Conservation (phyloP, 2,113 vertebrate species). For the Ahaetulla prasina region DNA sequence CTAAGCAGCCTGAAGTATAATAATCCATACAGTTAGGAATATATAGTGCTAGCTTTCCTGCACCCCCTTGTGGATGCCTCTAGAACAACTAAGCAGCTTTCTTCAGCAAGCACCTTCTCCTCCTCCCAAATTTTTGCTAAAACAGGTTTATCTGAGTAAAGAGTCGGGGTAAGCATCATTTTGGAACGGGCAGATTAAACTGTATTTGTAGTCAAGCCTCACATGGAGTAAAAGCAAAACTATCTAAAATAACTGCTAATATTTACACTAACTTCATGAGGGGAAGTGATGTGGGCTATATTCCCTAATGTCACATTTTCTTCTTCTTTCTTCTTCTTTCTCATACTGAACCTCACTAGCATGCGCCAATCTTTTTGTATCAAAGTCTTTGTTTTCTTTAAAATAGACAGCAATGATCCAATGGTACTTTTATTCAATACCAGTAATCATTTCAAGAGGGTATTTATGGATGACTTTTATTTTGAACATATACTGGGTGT, state of each 20-base stretch:
- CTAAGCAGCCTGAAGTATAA: not conserved
- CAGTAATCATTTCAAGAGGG: not conserved
- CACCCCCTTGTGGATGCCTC: not conserved
- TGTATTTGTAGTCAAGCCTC: not conserved
- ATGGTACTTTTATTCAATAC: not conserved
- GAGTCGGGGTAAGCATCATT: not conserved
- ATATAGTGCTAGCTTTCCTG: not conserved
- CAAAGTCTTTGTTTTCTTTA: not conserved
- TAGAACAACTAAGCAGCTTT: not conserved
- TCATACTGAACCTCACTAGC: not conserved
- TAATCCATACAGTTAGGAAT: rapidly evolving
- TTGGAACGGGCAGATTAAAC: not conserved
- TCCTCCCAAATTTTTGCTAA: not conserved
- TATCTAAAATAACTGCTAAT: not conserved
- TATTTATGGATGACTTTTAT: not conserved
- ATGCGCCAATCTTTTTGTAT: not conserved
- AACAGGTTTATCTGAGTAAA: not conserved
- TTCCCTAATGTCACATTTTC: not conserved
- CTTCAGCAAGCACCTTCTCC: not conserved
- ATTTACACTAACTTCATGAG: not conserved
- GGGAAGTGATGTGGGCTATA: not conserved
- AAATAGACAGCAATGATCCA: not conserved
- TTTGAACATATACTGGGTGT: not conserved
- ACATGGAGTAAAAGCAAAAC: not conserved
- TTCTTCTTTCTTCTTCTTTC: not conserved